These are phyloP conservation scores for Remorina albescens DNA, from an alignment of 2,797 vertebrate genomes.

Conservation along the genomic window DNA sequence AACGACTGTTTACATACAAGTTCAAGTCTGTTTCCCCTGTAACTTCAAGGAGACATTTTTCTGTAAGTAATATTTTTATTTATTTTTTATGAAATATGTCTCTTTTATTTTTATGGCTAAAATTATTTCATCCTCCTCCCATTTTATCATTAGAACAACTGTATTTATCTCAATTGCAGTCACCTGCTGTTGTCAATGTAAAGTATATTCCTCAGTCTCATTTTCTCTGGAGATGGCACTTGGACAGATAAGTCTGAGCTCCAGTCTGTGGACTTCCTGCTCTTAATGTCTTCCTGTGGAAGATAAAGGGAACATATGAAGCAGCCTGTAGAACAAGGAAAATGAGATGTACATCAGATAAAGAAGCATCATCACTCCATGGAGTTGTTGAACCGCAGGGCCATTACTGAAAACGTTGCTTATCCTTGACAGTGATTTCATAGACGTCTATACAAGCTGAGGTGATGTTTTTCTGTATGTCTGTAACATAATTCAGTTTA, in stretches of 20 bases:
- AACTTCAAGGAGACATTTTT: constrained; percentile 8
- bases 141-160: constrained; percentile 8
- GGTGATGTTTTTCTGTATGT: neutral
- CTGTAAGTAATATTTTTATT: neutral
- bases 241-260: constrained; percentile 55
- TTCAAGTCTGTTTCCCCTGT: constrained; percentile 33
- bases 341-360: constrained; percentile 60
- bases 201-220: constrained; percentile 26
- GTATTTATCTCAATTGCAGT: constrained; percentile 22
- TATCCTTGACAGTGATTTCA: constrained; percentile 1
- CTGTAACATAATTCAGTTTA: constrained; percentile 4
- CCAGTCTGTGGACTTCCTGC: constrained; percentile 65
- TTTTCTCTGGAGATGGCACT: constrained; percentile 36
- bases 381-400: constrained; percentile 23
- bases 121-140: neutral
- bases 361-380: constrained; percentile 30
- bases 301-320: constrained; percentile 57
- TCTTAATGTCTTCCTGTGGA: constrained; percentile 75
- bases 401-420: constrained; percentile 13
- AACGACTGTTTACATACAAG: constrained; percentile 38
- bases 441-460: neutral
- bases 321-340: constrained; percentile 36
- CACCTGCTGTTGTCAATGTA: constrained; percentile 26
- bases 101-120: constrained; percentile 5
- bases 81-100: neutral